Evolutionary conservation across 1,140 invertebrate genomes (phyloP).

Genomic region (Trachelipus rathkii): DNA sequence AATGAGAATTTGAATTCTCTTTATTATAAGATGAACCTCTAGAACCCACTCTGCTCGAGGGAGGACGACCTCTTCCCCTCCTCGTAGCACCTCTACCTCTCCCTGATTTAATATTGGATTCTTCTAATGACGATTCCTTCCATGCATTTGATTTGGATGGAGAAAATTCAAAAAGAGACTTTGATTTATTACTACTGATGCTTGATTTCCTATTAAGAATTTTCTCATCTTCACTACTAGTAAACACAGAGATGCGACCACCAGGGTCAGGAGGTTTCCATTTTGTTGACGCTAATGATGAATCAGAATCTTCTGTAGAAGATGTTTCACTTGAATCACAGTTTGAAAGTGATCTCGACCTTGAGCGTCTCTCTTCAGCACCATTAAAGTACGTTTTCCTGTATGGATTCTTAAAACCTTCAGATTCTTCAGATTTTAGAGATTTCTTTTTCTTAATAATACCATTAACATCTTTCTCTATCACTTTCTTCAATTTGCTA

Average conservation of each 20-base stretch:
- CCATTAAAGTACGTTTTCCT: constrained; percentile 73
- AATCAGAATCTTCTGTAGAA: constrained; percentile 41
- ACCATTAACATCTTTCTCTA: constrained; percentile 34
- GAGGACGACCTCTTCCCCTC: constrained; percentile 26
- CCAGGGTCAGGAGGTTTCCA: constrained; percentile 33
- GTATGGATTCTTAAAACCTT: constrained; percentile 58
- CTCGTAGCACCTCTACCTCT: constrained; percentile 26
- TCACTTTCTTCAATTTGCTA: constrained; percentile 24
- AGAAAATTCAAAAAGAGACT: constrained; percentile 9
- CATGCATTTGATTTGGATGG: constrained; percentile 23
- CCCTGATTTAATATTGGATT: not conserved
- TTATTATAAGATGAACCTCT: constrained; percentile 22
- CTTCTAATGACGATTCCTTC: constrained; percentile 6
- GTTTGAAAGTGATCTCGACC: constrained; percentile 46
- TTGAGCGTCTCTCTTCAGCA: constrained; percentile 56
- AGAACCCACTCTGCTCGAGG: constrained; percentile 18
- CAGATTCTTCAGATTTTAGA: not conserved
- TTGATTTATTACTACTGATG: constrained; percentile 25
- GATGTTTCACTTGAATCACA: constrained; percentile 41
- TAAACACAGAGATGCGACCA: constrained; percentile 37
- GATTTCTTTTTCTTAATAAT: constrained; percentile 23
- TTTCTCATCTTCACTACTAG: constrained; percentile 41
- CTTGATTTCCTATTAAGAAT: constrained; percentile 29
- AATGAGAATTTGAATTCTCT: not conserved
- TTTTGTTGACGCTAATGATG: constrained; percentile 33